Base-by-base conservation (phyloP, 1,140 invertebrate species). In the Drosophila tsacasi region DNA sequence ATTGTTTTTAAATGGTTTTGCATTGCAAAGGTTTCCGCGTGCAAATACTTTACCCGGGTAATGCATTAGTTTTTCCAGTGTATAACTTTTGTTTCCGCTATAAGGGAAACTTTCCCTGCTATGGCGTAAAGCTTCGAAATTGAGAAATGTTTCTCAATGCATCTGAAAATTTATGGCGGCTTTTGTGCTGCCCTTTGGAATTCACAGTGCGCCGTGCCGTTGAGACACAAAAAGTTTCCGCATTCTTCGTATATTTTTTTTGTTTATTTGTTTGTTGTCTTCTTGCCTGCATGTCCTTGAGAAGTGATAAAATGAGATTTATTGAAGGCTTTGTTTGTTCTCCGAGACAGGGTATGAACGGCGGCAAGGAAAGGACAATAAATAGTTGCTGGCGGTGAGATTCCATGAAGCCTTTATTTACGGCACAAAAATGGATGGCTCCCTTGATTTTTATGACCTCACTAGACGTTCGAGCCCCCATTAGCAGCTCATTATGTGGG, bases 301-400 rank as follows among this genome's bases (percentile, higher is more conserved):
- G 63, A 90, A 84, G 84, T 87, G 84, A 87, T 87, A 87, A 87
- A 87, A 87, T 75, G 47, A 81, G 84, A 87, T 87, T 87, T 87
- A 87, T 87, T 84, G 78, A 17, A 40, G 68, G 59, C 64, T 83
- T 83, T 89, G 80, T 80, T 68, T 76, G 69, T 52, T 23, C 39
- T 35, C 8, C 2, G 13, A 32, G 17, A 37, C 19, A 40, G 40
- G 47, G 27, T 62, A 54, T 74, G 71, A 39, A 52, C 19, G 19
- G 58, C 3, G 23, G 47, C 3, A 54, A 49, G 39, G 19, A 47
- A 65, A 59, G 50, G 68, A 72, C 74, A 73, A 82, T 76, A 82
- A 82, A 86, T 85, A 86, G 79, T 79, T 44, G 32, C 69, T 61
- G 61, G 72, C 72, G 64, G 63, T 80, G 66, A 71, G 73, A 78